Evolutionary conservation across 2,113 vertebrate species (phyloP), one percentile per base, ranked within the genome.

Genomic region (Microcebus jonahi): DNA sequence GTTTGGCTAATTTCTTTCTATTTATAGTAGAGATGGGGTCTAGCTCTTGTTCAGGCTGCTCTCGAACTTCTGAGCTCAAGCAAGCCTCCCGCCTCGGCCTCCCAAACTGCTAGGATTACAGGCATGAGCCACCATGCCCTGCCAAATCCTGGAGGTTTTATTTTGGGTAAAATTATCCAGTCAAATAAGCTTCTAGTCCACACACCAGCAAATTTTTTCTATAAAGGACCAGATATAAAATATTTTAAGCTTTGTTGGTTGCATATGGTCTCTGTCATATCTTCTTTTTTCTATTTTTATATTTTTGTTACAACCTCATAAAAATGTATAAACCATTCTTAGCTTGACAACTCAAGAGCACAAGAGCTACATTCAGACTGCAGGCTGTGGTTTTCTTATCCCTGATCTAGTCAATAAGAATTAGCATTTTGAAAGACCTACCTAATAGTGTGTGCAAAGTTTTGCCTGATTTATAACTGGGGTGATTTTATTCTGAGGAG

Each of bases 101-200:
- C 2, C 48, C 48, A 48, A 48, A 48, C 9, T 48, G 48, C 48
- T 48, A 48, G 9, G 48, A 48, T 48, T 48, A 48, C 48, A 48
- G 10, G 48, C 48, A 11, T 48, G 48, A 48, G 48, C 48, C 48
- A 48, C 10, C 9, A 8, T 8, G 9, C 48, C 48, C 48, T 8
- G 48, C 48, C 48, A 11, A 48, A 48, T 48, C 9, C 48, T 48
- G 48, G 48, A 48, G 8, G 81, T 57, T 86, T 91, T 63, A n/a
- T 88, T 94, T 50, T 63, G 86, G 65, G 70, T n/a, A n/a, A 87
- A 82, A 61, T 82, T 2, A 90, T 65, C 55, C 29, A 94, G 80
- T 36, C 42, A 93, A 93, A 39, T 36, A 63, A 39, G 53, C 18
- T 34, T 81, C 31, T 75, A 79, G 14, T 87, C 8, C 21, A 87